These are phyloP conservation scores for Oncorhynchus masou DNA, from an alignment of 2,113 vertebrate species.

Conservation along the genomic window DNA sequence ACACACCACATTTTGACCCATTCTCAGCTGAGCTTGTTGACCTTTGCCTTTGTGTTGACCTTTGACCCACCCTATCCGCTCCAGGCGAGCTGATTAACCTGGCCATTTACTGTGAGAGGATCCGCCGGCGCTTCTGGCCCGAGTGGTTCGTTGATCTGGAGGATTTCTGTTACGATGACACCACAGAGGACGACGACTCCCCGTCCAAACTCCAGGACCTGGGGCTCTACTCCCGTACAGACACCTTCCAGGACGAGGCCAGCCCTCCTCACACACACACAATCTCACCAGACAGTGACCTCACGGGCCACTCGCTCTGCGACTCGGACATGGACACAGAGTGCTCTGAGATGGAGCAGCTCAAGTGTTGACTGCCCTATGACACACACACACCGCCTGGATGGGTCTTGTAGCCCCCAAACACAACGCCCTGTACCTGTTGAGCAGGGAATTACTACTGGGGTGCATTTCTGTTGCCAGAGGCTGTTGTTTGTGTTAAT, in stretches of 20 bases:
- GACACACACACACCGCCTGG: not conserved
- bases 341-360: slow-evolving; percentile 86
- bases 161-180: slow-evolving; percentile 85
- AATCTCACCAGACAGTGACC: slow-evolving; percentile 89
- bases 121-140: slow-evolving; percentile 95
- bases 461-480: slow-evolving; percentile 8
- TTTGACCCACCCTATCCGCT: not conserved
- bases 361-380: slow-evolving; percentile 77
- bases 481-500: slow-evolving; percentile 1
- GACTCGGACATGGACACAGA: slow-evolving; percentile 98
- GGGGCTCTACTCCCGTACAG: slow-evolving; percentile 91
- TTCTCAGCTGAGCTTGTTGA: too few species aligned
- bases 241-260: slow-evolving; percentile 85
- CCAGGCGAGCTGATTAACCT: slow-evolving; percentile 96
- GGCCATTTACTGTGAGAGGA: slow-evolving; percentile 97
- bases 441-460: slow-evolving; percentile 20
- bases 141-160: slow-evolving; percentile 94
- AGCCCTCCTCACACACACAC: slow-evolving; percentile 58
- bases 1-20: too few species aligned
- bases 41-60: not conserved
- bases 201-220: slow-evolving; percentile 82
- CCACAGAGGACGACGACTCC: slow-evolving; percentile 75
- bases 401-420: slow-evolving; percentile 23
- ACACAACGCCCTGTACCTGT: slow-evolving; percentile 20
- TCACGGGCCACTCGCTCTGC: slow-evolving; percentile 89